Evolutionary conservation across 2,113 vertebrate genomes (phyloP).

Genomic region (Thalassarche chlororhynchos): DNA sequence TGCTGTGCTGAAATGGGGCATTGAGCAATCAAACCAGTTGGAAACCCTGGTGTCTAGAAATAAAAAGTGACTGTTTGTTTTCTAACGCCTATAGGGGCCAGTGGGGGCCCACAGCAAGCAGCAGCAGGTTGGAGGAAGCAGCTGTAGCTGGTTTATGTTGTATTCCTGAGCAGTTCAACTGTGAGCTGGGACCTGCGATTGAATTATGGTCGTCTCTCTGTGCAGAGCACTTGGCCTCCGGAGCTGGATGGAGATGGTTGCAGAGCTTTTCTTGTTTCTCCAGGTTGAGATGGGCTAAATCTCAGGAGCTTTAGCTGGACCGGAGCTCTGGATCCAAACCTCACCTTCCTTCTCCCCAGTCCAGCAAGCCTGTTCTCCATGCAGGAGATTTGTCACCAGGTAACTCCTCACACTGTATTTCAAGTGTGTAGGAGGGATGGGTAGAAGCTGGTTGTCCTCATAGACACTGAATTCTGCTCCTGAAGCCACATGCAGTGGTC

Average conservation of each 20-base stretch:
- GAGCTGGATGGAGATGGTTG: background rate
- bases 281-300: background rate
- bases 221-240: background rate
- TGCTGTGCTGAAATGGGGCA: conserved; percentile 16
- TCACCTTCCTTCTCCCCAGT: background rate
- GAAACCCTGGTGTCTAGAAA: conserved; percentile 58
- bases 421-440: rapidly evolving
- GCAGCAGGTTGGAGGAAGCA: conserved; percentile 65
- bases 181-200: background rate
- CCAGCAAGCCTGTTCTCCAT: background rate
- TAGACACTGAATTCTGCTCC: background rate
- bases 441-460: background rate
- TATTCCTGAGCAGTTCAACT: conserved; percentile 45
- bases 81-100: conserved; percentile 45
- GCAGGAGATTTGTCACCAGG: background rate
- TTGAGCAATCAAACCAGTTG: conserved; percentile 65
- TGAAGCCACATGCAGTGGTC: background rate
- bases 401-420: background rate
- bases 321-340: background rate
- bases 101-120: background rate
- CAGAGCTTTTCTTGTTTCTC: background rate
- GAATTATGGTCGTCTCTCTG: background rate
- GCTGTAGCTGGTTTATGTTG: conserved; percentile 44
- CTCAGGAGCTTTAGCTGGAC: background rate
- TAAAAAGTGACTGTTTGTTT: conserved; percentile 70